These are phyloP conservation scores for Ectropis crepuscularia DNA, from an alignment of 2,888 invertebrate species.

Conservation along the genomic window DNA sequence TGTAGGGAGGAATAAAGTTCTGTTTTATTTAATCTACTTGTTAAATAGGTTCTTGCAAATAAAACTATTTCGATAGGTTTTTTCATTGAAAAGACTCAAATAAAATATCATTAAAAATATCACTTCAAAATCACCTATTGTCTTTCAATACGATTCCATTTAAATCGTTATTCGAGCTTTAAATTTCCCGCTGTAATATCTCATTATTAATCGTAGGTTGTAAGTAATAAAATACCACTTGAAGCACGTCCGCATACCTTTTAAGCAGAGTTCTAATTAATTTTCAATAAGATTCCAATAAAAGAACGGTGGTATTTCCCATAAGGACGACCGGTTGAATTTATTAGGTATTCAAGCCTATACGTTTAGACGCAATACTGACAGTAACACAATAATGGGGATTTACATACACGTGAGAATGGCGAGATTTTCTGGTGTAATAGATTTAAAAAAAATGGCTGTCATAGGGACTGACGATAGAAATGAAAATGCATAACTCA, in stretches of 20 bases:
- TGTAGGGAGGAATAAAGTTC: no score
- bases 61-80: no score
- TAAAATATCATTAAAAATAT: background rate
- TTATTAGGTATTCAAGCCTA: constrained; percentile 54
- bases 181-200: constrained; percentile 8
- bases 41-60: no score
- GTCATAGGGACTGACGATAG: no score
- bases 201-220: constrained; percentile 20
- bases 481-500: no score
- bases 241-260: constrained; percentile 30
- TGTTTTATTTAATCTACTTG: no score
- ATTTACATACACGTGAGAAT: no score
- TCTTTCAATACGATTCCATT: background rate
- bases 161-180: background rate
- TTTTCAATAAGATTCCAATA: constrained; percentile 49
- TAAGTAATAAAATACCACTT: constrained; percentile 22
- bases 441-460: no score
- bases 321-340: constrained; percentile 58
- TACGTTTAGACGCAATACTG: constrained; percentile 27
- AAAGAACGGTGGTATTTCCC: constrained; percentile 54
- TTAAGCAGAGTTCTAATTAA: constrained; percentile 38
- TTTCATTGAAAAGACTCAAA: no score
- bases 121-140: background rate
- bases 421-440: no score
- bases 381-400: constrained; percentile 6